A percentile compares a stretch with the other conserved stretches of the same genome.
phyloP scores from a whole-genome alignment of 2,113 vertebrate species.

The Oncorhynchus keta region DNA sequence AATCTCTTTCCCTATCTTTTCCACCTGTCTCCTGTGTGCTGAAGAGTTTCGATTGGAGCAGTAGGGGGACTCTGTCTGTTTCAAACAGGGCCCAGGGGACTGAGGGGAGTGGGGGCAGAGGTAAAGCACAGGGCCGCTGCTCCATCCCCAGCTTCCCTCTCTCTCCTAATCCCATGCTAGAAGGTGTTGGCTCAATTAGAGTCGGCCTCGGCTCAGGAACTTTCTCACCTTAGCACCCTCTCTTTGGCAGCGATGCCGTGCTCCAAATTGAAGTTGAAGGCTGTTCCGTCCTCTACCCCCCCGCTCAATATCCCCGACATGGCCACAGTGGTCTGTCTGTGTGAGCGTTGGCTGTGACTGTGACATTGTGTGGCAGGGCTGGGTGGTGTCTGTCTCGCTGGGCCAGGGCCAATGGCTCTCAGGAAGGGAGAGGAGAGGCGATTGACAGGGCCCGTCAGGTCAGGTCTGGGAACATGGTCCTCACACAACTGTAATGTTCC shows the following conservation, averaged over 20 bases:
- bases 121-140: neutral
- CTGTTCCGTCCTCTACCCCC: neutral
- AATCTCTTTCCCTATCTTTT: conserved; percentile 3
- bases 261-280: neutral
- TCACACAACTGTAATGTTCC: too few relatives aligned
- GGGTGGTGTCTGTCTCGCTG: too few relatives aligned
- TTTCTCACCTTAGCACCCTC: neutral
- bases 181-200: conserved; percentile 5
- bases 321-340: neutral
- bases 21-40: conserved; percentile 1
- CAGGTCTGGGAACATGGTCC: too few relatives aligned
- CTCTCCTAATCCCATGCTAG: neutral
- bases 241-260: neutral
- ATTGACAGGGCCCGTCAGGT: too few relatives aligned
- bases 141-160: neutral
- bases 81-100: neutral
- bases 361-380: too few relatives aligned
- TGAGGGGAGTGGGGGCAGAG: neutral
- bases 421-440: too few relatives aligned
- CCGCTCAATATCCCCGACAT: neutral
- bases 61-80: neutral
- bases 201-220: neutral
- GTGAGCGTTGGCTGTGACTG: neutral
- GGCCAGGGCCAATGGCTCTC: too few relatives aligned
- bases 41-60: conserved; percentile 4